These are phyloP conservation scores for Ophion ventricosus DNA, from an alignment of 2,888 invertebrate genomes.

Conservation along the genomic window DNA sequence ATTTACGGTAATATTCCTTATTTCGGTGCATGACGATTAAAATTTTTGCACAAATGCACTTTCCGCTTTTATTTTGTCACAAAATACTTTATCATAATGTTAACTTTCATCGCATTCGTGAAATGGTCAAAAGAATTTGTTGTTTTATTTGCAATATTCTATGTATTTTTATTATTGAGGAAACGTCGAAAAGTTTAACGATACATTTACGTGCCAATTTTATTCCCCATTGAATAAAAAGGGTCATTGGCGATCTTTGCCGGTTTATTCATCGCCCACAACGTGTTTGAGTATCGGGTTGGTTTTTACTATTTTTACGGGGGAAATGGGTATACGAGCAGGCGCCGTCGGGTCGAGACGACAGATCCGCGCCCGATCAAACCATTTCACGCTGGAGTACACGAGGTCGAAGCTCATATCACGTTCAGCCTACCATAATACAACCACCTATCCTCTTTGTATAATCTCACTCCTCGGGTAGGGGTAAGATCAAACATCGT, in stretches of 20 bases:
- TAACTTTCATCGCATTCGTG: too few species aligned
- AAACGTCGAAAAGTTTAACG: background rate
- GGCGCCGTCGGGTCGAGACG: conserved; percentile 71
- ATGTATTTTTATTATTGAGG: background rate
- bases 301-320: conserved; percentile 54
- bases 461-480: conserved; percentile 30
- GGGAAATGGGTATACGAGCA: conserved; percentile 51
- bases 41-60: too few species aligned
- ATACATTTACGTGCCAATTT: conserved; percentile 27
- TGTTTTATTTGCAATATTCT: background rate
- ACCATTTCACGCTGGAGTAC: conserved; percentile 70
- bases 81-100: too few species aligned
- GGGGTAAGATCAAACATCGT: conserved; percentile 17
- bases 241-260: conserved; percentile 12
- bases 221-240: conserved; percentile 50
- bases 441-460: conserved; percentile 9
- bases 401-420: conserved; percentile 63
- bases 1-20: too few species aligned
- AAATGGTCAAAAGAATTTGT: too few species aligned
- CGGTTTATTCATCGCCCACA: conserved; percentile 35
- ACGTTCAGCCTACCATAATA: conserved; percentile 43
- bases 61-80: too few species aligned
- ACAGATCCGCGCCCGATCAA: conserved; percentile 66
- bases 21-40: too few species aligned
- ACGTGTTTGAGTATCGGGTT: conserved; percentile 30